Conservation (phyloP, 2,797 vertebrate species). For the Sebastes hopkinsi region DNA sequence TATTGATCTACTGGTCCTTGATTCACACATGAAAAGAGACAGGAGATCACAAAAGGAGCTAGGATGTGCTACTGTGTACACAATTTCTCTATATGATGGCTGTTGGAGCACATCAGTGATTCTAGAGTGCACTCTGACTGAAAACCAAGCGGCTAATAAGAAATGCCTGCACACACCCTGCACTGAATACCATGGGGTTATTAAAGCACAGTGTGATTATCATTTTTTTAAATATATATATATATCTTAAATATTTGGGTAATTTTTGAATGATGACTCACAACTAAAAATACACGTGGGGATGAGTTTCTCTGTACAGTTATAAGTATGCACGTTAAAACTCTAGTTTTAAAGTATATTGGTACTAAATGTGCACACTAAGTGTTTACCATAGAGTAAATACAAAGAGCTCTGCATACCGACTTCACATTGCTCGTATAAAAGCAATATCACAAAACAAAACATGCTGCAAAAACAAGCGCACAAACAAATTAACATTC, state of each 20-base stretch:
- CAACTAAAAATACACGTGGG: not conserved
- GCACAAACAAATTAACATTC: constrained; percentile 38
- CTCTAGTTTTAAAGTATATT: not conserved
- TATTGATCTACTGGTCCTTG: not conserved
- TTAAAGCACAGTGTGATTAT: not conserved
- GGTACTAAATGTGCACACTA: not conserved
- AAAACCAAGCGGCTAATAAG: not conserved
- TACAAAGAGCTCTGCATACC: not conserved
- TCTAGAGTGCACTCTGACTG: not conserved
- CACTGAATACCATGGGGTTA: not conserved
- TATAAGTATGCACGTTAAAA: not conserved
- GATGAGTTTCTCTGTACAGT: not conserved
- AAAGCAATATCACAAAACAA: constrained; percentile 16
- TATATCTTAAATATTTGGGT: not conserved
- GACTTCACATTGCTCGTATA: not conserved
- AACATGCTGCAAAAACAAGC: constrained; percentile 7
- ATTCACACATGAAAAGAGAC: not conserved
- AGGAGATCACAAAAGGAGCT: not conserved
- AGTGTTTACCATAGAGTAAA: not conserved
- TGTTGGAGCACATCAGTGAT: not conserved
- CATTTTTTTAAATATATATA: not conserved
- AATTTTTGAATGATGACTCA: not conserved
- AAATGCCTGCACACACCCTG: not conserved
- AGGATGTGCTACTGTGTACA: not conserved
- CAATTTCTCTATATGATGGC: not conserved